Base-by-base conservation (phyloP, 2,113 vertebrate genomes). In the Malurus melanocephalus region DNA sequence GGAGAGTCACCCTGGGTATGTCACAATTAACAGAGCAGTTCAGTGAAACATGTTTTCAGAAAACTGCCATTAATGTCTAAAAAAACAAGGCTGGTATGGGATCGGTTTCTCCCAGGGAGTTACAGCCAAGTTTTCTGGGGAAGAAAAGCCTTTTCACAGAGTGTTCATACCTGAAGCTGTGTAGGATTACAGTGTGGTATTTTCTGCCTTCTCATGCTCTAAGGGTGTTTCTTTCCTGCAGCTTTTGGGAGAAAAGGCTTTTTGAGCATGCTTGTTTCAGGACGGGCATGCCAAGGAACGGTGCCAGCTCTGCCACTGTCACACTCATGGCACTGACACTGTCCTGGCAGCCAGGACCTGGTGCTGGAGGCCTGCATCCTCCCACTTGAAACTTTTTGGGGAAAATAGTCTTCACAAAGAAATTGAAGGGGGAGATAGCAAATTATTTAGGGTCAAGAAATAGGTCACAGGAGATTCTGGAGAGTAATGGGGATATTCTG, bases 1-100 rank as follows among this genome's bases (percentile, higher is more conserved):
- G 43, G 42, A 93, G 91, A 93, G 66, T 93, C 92, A 78, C 65
- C 33, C 83, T 60, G 76, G 57, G 32, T 65, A 51, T 62, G 69
- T 55, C 72, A 57, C 10, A 26, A 72, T 89, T 65, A 35, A 62
- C 85, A 77, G 59, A 87, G 89, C 56, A 78, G 33, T 71, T 93
- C 38, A 21, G 45, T 78, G 48, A 57, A 65, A 81, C n/a, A 2
- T 10, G 61, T 57, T 94, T 80, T 75, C 43, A 32, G 80, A 59
- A 75, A 55, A 12, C 55, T 65, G 55, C 66, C 20, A 13, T 43
- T 48, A 74, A 30, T 28, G n/a, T 32, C 40, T 52, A 16, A 27
- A 49, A 28, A 75, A 56, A 40, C 38, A 61, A 52, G 12, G 27
- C 48, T 61, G 15, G 61, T 84, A 66, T 5, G 48, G 43, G 38